Percentiles rank a stretch among this genome's conserved stretches.
Evolutionary conservation across 2,888 invertebrate genomes (phyloP).

Genomic region (Merodon equestris): DNA sequence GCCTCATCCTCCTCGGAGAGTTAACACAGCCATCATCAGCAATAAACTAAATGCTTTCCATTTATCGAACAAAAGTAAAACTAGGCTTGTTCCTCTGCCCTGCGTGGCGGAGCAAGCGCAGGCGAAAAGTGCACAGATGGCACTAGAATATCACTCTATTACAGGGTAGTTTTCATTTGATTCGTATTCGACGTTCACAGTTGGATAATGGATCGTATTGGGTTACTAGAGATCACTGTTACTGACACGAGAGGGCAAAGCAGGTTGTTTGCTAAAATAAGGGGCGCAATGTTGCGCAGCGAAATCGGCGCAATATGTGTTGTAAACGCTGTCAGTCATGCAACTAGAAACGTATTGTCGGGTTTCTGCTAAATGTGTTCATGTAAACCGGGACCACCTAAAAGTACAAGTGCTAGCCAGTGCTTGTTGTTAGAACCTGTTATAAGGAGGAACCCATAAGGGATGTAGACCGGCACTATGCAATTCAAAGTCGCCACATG

Average conservation of each 20-base stretch:
- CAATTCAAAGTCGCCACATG: slow-evolving; percentile 2
- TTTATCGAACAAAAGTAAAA: slow-evolving; percentile 69
- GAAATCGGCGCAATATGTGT: slow-evolving; percentile 72
- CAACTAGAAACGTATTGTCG: slow-evolving; percentile 77
- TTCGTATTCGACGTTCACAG: slow-evolving; percentile 72
- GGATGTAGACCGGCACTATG: slow-evolving; percentile 38
- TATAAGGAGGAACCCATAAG: slow-evolving; percentile 27
- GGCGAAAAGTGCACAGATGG: slow-evolving; percentile 72
- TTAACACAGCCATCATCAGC: slow-evolving; percentile 78
- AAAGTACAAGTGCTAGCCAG: slow-evolving; percentile 51
- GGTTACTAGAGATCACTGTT: slow-evolving; percentile 55
- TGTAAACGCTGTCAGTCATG: slow-evolving; percentile 72
- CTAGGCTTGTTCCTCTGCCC: slow-evolving; percentile 33
- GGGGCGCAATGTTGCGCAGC: slow-evolving; percentile 66
- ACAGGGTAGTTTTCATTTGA: slow-evolving; percentile 78
- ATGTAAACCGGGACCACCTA: slow-evolving; percentile 2
- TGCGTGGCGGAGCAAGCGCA: slow-evolving; percentile 59
- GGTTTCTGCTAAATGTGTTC: slow-evolving; percentile 36
- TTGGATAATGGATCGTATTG: slow-evolving; percentile 59
- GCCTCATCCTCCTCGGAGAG: slow-evolving; percentile 64
- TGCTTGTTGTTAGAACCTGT: slow-evolving; percentile 43
- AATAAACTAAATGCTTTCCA: slow-evolving; percentile 78
- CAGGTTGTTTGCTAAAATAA: slow-evolving; percentile 12
- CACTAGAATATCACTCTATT: slow-evolving; percentile 71
- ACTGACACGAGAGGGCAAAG: slow-evolving; percentile 27